Conservation (phyloP, 2,797 vertebrate genomes). For the Carcharodon carcharias region DNA sequence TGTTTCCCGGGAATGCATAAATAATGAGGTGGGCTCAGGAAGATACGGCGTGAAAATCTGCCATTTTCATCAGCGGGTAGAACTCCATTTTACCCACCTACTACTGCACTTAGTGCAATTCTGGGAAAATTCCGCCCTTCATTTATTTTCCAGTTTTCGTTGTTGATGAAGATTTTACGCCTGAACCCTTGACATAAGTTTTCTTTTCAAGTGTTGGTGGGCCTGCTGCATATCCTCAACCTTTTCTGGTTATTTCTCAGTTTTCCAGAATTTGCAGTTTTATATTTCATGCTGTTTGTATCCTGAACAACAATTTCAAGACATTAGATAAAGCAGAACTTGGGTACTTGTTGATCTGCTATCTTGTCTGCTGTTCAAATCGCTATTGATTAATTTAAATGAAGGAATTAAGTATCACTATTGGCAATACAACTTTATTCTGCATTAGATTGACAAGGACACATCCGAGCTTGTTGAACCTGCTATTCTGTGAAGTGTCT, state of each 20-base stretch:
- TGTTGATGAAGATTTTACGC: background rate
- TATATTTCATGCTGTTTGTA: background rate
- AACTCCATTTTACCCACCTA: no score
- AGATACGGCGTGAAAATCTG: no score
- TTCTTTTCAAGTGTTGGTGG: background rate
- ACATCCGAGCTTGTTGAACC: background rate
- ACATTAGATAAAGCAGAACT: background rate
- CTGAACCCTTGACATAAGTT: background rate
- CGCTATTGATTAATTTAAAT: background rate
- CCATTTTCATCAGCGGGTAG: no score
- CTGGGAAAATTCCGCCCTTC: background rate
- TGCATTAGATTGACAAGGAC: background rate
- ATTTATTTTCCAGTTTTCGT: background rate
- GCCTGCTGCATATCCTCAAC: background rate
- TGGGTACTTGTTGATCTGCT: background rate
- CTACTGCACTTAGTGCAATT: no score
- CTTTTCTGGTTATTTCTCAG: background rate
- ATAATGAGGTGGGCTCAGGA: no score
- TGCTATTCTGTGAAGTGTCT: background rate
- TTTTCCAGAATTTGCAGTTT: background rate
- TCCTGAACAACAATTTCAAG: background rate
- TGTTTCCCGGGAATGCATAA: no score
- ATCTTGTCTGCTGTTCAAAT: background rate
- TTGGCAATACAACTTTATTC: background rate
- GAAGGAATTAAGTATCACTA: background rate